Base-by-base conservation (phyloP, 2,888 invertebrate genomes). In the Ditula angustiorana region DNA sequence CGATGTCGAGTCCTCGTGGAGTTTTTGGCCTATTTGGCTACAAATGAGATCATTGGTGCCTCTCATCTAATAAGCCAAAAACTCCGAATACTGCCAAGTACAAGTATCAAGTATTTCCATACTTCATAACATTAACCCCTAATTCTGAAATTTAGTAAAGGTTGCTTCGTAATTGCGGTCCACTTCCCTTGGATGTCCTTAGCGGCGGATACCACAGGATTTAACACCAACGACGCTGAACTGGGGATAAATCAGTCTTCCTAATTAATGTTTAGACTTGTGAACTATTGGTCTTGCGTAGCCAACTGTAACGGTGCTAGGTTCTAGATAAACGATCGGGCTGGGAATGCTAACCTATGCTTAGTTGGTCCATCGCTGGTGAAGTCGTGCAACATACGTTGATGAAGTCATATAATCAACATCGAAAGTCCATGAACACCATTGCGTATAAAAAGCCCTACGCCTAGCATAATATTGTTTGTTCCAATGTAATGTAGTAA, bases 111-210 rank as follows among this genome's bases (percentile, higher is more conserved):
- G 56, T 56, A 56, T 56, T 19, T 26, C 16, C 10, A 44, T 53
- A n/a, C 11, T 23, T 19, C 10, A 5, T 60, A 67, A 64, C 68
- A 70, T 71, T 71, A 67, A 70, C 64, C 69, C 67, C 69, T 68
- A 68, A 69, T 68, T 65, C 68, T 63, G 53, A 73, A 77, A 77
- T 76, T 79, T 72, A 73, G 69, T 74, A 71, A 74, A 74, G 73
- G 75, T 68, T 74, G 71, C 60, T 66, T 72, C 55, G 33, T 80
- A 78, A 78, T 80, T 76, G 79, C 76, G 78, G 80, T 76, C 71
- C 64, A 71, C 72, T 73, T 69, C 66, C 69, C 69, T 10, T 66
- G 37, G 46, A 46, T 57, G 68, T 70, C 71, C 66, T 59, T 66
- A 57, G 24, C 13, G 5, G 2, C n/a, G 41, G 41, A 7, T 37